phyloP scores from a whole-genome alignment of 2,888 invertebrate species.

The Gnatocerus cornutus region DNA sequence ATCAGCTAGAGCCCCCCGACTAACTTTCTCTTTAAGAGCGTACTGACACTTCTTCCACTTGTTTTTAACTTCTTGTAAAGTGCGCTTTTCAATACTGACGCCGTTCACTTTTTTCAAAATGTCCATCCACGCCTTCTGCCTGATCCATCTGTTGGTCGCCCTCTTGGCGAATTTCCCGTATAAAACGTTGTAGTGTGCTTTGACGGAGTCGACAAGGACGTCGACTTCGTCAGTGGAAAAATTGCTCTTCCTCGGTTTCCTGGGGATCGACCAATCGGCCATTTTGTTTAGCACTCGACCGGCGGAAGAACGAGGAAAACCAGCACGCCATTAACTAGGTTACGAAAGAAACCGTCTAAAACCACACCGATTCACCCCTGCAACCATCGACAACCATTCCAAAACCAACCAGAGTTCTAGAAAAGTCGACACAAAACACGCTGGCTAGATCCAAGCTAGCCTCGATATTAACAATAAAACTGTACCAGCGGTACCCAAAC shows the following conservation, averaged over 20 bases:
- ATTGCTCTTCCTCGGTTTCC: slow-evolving; percentile 62
- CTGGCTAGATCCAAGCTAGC: slow-evolving; percentile 37
- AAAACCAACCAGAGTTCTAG: slow-evolving; percentile 1
- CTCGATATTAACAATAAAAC: slow-evolving; percentile 32
- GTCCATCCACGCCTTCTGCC: slow-evolving; percentile 62
- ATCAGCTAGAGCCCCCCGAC: slow-evolving; percentile 31
- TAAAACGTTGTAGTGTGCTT: slow-evolving; percentile 59
- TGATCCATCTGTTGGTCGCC: slow-evolving; percentile 56
- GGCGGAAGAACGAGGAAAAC: slow-evolving; percentile 21
- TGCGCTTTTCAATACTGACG: slow-evolving; percentile 61
- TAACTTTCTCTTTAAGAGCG: slow-evolving; percentile 45
- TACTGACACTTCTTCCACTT: slow-evolving; percentile 66
- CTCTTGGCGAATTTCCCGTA: slow-evolving; percentile 60
- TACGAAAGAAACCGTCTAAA: background rate
- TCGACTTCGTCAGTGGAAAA: slow-evolving; percentile 63
- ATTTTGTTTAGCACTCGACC: slow-evolving; percentile 51
- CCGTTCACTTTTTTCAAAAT: slow-evolving; percentile 62
- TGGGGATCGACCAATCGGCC: slow-evolving; percentile 38
- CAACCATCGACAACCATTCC: background rate
- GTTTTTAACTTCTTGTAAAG: slow-evolving; percentile 64
- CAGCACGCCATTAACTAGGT: slow-evolving; percentile 12
- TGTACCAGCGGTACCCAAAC: slow-evolving; percentile 38
- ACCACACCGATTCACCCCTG: background rate
- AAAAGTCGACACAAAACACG: slow-evolving; percentile 26
- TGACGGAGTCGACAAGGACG: slow-evolving; percentile 58